Evolutionary conservation across 2,888 invertebrate genomes (phyloP).

Genomic region (Spatulosminthurus flaviceps): DNA sequence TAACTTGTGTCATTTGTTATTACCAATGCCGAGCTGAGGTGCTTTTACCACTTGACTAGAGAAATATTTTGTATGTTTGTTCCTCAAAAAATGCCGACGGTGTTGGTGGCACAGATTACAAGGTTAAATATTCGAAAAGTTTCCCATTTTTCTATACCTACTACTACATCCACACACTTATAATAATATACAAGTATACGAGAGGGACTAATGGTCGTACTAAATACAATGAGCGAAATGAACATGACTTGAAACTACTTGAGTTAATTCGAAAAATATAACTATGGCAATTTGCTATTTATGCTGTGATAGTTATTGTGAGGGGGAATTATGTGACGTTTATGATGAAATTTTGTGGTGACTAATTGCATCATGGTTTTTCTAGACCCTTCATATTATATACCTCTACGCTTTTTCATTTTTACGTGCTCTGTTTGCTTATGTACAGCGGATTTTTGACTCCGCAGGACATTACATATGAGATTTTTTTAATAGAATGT

Average conservation of each 20-base stretch:
- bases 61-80: no score
- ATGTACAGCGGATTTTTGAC: neutral
- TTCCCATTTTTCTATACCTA: no score
- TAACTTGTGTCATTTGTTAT: constrained; percentile 7
- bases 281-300: neutral
- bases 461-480: no score
- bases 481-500: no score
- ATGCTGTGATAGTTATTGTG: constrained; percentile 7
- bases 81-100: neutral
- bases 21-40: neutral
- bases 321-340: neutral
- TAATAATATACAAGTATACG: no score
- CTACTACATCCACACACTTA: no score
- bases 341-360: constrained; percentile 5
- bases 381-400: no score
- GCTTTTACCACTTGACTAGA: no score
- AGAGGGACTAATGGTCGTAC: neutral
- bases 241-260: neutral
- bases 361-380: constrained; percentile 8
- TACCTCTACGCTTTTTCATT: no score
- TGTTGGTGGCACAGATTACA: neutral
- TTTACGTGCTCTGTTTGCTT: neutral
- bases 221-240: neutral
- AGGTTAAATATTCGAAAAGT: neutral
- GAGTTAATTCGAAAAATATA: constrained; percentile 6